These are phyloP conservation scores for Dromococcyx pavoninus DNA, from an alignment of 2,797 vertebrate species.

Conservation along the genomic window DNA sequence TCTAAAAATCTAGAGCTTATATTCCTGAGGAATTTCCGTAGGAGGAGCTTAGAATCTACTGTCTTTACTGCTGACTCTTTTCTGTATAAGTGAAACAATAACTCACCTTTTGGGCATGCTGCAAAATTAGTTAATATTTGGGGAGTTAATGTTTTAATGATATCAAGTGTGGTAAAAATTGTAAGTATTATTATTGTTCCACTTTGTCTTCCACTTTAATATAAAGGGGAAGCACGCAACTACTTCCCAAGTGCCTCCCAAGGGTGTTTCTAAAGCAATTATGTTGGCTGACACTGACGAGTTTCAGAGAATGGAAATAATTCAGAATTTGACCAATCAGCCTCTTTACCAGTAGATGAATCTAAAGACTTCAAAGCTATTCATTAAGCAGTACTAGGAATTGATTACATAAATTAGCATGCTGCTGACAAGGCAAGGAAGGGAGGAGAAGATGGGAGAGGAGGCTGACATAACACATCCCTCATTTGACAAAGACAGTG, in stretches of 20 bases:
- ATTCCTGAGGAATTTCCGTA: background rate
- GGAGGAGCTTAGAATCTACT: background rate
- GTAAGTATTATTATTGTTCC: slow-evolving; percentile 58
- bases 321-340: slow-evolving; percentile 52
- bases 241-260: slow-evolving; percentile 62
- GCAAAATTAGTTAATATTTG: slow-evolving; percentile 6
- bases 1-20: background rate
- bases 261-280: slow-evolving; percentile 59
- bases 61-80: background rate
- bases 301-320: slow-evolving; percentile 42
- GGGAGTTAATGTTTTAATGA: background rate
- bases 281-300: background rate
- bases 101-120: background rate
- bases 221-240: background rate
- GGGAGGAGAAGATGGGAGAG: slow-evolving; percentile 28
- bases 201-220: slow-evolving; percentile 54
- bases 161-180: slow-evolving; percentile 28
- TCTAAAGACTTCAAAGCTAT: slow-evolving; percentile 57
- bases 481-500: slow-evolving; percentile 40
- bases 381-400: slow-evolving; percentile 58
- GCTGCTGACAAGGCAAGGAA: slow-evolving; percentile 53
- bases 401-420: slow-evolving; percentile 67
- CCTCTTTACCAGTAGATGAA: slow-evolving; percentile 31
- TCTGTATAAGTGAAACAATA: background rate
- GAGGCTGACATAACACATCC: background rate